Percentiles rank a stretch among this genome's conserved stretches.
Evolutionary conservation across 2,797 vertebrate genomes (phyloP).

Genomic region (Chaetophractus vellerosus): DNA sequence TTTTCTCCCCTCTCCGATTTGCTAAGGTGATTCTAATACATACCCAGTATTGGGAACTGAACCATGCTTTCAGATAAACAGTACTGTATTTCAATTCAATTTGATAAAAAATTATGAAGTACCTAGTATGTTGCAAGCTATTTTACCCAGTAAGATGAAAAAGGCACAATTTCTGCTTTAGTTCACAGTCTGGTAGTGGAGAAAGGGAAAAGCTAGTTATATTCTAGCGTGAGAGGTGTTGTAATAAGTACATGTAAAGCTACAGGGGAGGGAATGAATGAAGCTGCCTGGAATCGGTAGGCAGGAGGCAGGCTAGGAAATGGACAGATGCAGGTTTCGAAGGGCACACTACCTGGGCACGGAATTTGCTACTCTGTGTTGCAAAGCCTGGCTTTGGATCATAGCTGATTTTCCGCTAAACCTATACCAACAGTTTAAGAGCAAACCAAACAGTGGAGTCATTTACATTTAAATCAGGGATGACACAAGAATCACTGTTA

Average conservation of each 20-base stretch:
- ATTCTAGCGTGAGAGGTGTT: not conserved
- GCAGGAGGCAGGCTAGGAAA: not conserved
- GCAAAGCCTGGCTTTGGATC: not conserved
- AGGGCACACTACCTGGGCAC: not conserved
- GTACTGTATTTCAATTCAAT: not conserved
- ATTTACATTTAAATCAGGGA: not conserved
- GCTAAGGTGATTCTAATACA: constrained; percentile 27
- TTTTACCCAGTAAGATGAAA: not conserved
- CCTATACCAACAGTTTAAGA: not conserved
- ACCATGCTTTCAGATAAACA: not conserved
- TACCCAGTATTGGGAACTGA: not conserved
- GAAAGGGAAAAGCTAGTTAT: not conserved
- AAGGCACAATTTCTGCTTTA: constrained; percentile 16
- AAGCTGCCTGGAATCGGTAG: not conserved
- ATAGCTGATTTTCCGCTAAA: not conserved
- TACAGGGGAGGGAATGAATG: not conserved
- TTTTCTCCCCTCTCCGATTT: not conserved
- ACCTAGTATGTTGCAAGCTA: not conserved
- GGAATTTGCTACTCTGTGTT: not conserved
- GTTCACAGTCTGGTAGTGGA: not conserved
- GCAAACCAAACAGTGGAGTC: not conserved
- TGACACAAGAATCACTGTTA: not conserved
- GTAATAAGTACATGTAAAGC: not conserved
- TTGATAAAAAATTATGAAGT: constrained; percentile 48
- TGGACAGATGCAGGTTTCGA: not conserved